Base-by-base conservation (phyloP, 30 jellyfish, hydroid and myxozoan genomes). In the Chrysaora quinquecirrha region DNA sequence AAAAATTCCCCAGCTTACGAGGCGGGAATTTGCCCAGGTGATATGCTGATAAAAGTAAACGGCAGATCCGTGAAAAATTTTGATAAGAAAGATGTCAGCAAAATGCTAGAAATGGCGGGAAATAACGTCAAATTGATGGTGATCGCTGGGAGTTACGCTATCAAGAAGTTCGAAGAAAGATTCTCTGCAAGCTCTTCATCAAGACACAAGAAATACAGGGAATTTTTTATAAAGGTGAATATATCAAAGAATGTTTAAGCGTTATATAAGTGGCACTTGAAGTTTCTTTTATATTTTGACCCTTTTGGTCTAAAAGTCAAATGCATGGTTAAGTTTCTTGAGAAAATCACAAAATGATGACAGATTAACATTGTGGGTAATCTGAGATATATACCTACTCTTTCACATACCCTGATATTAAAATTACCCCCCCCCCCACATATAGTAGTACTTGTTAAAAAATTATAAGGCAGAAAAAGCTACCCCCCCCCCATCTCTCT, bases 1-100 rank as follows among this genome's bases (percentile, higher is more conserved):
- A 71, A 65, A 27, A 65, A 75, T 20, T 67, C 89, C 0, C 83
- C 90, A 20, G 90, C 94, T 0, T 52, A 80, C 46, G 82, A 74
- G 34, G 87, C 91, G 23, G 97, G 94, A 18, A 60, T 89, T 2
- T 70, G 76, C 35, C 87, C 87, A 6, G 97, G 97, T 18, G 97
- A 89, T 56, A 81, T 89, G 89, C 48, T 89, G 18, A 46, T 89
- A 3, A 83, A 89, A 48, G 76, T 89, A 2, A 82, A 89, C 67
- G 97, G 91, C 19, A 76, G 80, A 31, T 66, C 78, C 16, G 95
- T 89, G 79, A 89, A 75, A 34, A 70, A 78, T 21, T 14, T 33
- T 12, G 65, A 54, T 34, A 54, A 75, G 27, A 52, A 28, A 1
- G 61, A 52, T 27, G 95, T 89, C 2, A 48, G 14, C 30, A 68